Evolutionary conservation across 2,797 vertebrate genomes (phyloP).

Genomic region (Sebastiscus albofasciatus): DNA sequence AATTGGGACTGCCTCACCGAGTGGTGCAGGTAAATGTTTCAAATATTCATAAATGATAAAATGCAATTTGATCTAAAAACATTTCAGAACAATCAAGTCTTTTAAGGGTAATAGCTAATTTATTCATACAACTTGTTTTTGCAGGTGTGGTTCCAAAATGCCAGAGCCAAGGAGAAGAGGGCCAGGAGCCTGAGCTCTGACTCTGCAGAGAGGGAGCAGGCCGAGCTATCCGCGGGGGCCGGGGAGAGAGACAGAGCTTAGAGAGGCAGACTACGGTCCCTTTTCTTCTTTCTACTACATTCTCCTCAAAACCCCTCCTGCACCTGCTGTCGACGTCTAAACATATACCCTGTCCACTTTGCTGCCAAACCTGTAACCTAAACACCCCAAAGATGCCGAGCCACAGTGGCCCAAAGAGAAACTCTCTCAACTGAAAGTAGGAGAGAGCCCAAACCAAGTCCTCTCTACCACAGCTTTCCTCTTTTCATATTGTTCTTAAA

Average conservation of each 20-base stretch:
- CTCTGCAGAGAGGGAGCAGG: conserved; percentile 78
- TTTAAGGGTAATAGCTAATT: background rate
- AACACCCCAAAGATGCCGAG: conserved; percentile 82
- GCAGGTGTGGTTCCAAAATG: conserved; percentile 99
- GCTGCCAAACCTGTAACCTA: conserved; percentile 78
- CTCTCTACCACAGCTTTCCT: conserved; percentile 72
- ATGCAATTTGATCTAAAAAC: background rate
- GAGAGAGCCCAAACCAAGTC: conserved; percentile 77
- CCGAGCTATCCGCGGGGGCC: conserved; percentile 74
- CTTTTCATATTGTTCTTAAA: conserved; percentile 71
- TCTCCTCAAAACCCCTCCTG: conserved; percentile 83
- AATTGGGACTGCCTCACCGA: conserved; percentile 97
- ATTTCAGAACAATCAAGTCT: background rate
- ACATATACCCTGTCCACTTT: conserved; percentile 79
- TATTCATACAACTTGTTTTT: conserved; percentile 18
- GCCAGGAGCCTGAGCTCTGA: conserved; percentile 84
- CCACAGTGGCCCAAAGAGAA: conserved; percentile 90
- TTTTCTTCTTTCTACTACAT: conserved; percentile 89
- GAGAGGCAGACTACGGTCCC: conserved; percentile 89
- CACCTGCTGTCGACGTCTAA: conserved; percentile 69
- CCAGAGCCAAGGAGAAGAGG: conserved; percentile 98
- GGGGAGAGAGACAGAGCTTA: conserved; percentile 92
- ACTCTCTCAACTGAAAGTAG: conserved; percentile 78
- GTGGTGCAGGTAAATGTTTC: conserved; percentile 91
- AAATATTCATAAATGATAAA: background rate